A percentile compares a stretch with the other conserved stretches of the same genome.
Evolutionary conservation across 2,797 vertebrate species (phyloP).

Genomic region (Ciconia nigra): DNA sequence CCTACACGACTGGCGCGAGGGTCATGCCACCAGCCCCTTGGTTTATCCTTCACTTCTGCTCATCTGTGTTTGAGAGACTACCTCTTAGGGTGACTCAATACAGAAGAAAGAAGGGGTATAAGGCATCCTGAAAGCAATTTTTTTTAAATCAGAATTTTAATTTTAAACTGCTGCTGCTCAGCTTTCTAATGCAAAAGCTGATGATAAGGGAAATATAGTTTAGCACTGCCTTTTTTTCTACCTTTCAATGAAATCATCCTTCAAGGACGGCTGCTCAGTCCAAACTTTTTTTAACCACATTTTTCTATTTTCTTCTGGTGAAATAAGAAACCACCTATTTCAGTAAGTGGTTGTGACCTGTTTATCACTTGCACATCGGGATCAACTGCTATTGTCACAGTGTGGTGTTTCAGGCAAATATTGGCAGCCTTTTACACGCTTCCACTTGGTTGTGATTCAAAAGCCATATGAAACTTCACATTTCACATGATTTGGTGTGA

Average conservation of each 20-base stretch:
- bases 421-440: background rate
- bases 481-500: background rate
- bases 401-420: background rate
- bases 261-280: background rate
- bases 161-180: background rate
- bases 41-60: background rate
- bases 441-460: background rate
- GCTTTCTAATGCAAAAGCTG: background rate
- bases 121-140: background rate
- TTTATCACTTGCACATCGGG: background rate
- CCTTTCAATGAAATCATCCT: background rate
- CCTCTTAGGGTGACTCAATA: background rate
- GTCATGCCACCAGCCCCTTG: background rate
- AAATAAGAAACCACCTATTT: background rate
- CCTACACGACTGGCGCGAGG: rapidly evolving
- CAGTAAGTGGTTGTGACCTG: background rate
- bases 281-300: background rate
- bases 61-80: background rate
- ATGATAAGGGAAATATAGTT: background rate
- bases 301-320: background rate
- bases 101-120: background rate
- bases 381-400: background rate
- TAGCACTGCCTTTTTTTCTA: background rate
- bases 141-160: background rate
- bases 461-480: background rate